Evolutionary conservation across 2,797 vertebrate species (phyloP).

Genomic region (Tangara arthus): DNA sequence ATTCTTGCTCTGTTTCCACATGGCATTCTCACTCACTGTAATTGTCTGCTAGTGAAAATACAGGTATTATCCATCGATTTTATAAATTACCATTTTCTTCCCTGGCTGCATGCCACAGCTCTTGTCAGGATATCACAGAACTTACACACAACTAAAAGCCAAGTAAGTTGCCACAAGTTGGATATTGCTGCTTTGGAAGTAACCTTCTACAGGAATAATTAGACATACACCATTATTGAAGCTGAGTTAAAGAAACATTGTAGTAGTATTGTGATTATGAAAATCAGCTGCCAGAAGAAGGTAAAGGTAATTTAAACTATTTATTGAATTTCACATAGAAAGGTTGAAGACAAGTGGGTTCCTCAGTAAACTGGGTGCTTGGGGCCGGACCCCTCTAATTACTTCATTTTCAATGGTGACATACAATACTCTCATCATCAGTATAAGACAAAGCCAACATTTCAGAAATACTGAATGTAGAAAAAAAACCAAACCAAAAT

Average conservation of each 20-base stretch:
- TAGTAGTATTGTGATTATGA: not conserved
- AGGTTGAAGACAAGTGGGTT: not conserved
- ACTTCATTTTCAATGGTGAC: not conserved
- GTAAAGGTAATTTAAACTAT: not conserved
- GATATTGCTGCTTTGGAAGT: not conserved
- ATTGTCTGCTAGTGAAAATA: conserved; percentile 43
- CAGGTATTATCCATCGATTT: conserved; percentile 8
- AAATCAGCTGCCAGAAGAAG: not conserved
- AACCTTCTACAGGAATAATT: not conserved
- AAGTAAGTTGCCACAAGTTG: not conserved
- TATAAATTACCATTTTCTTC: conserved; percentile 29
- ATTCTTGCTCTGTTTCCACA: not conserved
- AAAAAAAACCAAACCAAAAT: not conserved
- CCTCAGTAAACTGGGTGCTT: not conserved
- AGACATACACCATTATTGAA: not conserved
- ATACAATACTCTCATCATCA: not conserved
- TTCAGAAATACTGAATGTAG: not conserved
- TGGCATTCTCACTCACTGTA: conserved; percentile 11
- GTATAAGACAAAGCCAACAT: not conserved
- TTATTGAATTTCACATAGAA: not conserved
- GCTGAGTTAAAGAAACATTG: not conserved
- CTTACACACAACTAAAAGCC: not conserved
- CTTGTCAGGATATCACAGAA: not conserved
- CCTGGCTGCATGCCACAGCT: not conserved
- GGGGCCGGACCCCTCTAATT: not conserved